These are phyloP conservation scores for Cephus rjabovi DNA, from an alignment of 2,888 invertebrate species.

Conservation along the genomic window DNA sequence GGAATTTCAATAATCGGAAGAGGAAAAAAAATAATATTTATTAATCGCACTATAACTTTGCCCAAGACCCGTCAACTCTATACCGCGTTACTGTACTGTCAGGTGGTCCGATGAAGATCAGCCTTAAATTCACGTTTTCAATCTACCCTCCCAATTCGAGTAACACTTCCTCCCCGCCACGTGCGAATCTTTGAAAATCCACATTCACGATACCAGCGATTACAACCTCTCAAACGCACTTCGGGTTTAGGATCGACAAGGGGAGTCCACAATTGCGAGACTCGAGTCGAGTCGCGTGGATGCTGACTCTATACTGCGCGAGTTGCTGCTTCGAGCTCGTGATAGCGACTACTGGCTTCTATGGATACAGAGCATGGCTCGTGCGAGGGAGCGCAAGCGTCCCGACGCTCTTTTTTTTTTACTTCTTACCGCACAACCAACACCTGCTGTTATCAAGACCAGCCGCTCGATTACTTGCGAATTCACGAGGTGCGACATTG, in stretches of 20 bases:
- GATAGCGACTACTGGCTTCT: constrained; percentile 5
- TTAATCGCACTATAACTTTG: not conserved
- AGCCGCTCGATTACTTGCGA: not conserved
- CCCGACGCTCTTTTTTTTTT: not conserved
- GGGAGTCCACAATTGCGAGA: constrained; percentile 32
- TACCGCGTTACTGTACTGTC: not conserved
- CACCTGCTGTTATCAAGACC: not conserved
- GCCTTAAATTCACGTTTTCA: not conserved
- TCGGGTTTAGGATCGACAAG: not conserved
- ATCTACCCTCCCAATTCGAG: not conserved
- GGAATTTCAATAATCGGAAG: not conserved
- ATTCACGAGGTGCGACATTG: not conserved
- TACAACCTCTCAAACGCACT: not conserved
- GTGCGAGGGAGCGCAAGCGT: constrained; percentile 9
- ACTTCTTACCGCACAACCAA: not conserved
- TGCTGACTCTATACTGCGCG: constrained; percentile 17
- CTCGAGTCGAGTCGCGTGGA: constrained; percentile 46
- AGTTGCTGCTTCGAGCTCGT: not conserved
- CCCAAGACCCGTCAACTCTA: not conserved
- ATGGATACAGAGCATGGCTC: not conserved
- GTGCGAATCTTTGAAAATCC: not conserved
- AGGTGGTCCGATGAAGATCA: not conserved
- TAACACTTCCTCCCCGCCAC: not conserved
- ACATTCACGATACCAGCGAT: not conserved
- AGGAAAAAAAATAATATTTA: not conserved